Percentiles rank a stretch among this genome's conserved stretches.
phyloP scores from a whole-genome alignment of 2,113 vertebrate species.

The Phycodurus eques region DNA sequence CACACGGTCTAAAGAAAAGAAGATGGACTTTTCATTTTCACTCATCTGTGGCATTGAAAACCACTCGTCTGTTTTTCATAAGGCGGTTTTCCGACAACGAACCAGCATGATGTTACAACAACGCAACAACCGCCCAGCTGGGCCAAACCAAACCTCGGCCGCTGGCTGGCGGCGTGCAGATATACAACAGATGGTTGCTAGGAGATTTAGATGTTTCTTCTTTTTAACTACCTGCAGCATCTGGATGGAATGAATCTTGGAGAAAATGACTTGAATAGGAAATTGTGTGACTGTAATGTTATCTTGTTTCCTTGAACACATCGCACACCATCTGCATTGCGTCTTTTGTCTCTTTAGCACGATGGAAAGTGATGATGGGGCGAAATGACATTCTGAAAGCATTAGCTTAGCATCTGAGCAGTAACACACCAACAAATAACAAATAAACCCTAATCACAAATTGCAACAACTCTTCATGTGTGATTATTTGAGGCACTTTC shows the following conservation, averaged over 20 bases:
- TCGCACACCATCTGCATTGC: slow-evolving; percentile 13
- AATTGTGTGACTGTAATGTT: slow-evolving; percentile 22
- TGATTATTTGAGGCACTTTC: background rate
- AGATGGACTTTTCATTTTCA: slow-evolving; percentile 40
- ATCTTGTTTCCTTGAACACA: slow-evolving; percentile 16
- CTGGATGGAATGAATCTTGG: slow-evolving; percentile 25
- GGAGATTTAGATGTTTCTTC: slow-evolving; percentile 36
- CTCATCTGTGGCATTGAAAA: slow-evolving; percentile 30
- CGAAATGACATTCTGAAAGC: slow-evolving; percentile 3
- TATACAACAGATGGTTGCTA: slow-evolving; percentile 45
- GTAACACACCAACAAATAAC: background rate
- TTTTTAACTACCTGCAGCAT: slow-evolving; percentile 25
- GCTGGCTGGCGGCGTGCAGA: slow-evolving; percentile 22
- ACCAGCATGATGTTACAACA: slow-evolving; percentile 30
- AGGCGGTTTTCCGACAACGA: slow-evolving; percentile 21
- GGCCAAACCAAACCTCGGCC: slow-evolving; percentile 19
- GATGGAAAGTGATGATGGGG: background rate
- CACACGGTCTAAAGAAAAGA: background rate
- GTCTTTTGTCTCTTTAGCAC: background rate
- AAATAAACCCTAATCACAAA: background rate
- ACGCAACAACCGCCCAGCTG: slow-evolving; percentile 29
- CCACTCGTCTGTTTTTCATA: slow-evolving; percentile 8
- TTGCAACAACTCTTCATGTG: background rate
- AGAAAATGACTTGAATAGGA: slow-evolving; percentile 31
- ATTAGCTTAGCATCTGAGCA: background rate